Percentiles rank a stretch among this genome's conserved stretches.
These are phyloP conservation scores for Tragelaphus imberbis DNA, from an alignment of 2,113 vertebrate genomes.

Conservation along the genomic window DNA sequence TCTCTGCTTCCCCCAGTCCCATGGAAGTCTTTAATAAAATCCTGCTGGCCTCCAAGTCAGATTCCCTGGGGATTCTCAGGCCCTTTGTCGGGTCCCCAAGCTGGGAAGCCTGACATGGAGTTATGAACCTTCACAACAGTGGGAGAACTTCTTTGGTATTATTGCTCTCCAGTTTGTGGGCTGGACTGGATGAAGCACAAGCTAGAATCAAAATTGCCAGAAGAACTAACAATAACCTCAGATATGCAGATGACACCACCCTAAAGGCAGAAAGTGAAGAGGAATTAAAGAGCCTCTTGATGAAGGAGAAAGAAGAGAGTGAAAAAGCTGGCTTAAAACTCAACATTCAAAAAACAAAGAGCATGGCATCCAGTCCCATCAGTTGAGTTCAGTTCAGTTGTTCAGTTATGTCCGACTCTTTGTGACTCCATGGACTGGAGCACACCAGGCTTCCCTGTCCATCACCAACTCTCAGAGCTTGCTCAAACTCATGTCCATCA, in stretches of 20 bases:
- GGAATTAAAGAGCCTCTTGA: neutral
- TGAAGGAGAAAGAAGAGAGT: neutral
- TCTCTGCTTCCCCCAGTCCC: neutral
- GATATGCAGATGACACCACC: neutral
- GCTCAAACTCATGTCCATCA: neutral
- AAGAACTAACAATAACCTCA: neutral
- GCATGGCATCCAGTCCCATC: neutral
- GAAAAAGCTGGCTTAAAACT: neutral
- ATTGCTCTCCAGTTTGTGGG: neutral
- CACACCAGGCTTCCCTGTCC: neutral
- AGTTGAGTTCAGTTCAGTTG: neutral
- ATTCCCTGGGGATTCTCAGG: neutral
- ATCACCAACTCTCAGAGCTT: neutral
- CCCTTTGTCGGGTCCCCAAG: neutral
- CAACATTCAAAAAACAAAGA: neutral
- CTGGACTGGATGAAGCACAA: neutral
- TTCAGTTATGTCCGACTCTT: neutral
- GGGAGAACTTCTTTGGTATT: neutral
- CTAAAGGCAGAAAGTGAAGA: neutral
- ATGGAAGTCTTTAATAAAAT: neutral
- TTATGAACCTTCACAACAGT: neutral
- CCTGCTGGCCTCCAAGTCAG: neutral
- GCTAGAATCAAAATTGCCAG: neutral
- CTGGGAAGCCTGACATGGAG: neutral
- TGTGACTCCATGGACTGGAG: neutral